Evolutionary conservation across 2,797 vertebrate species (phyloP).

Genomic region (Acanthurus lineatus): DNA sequence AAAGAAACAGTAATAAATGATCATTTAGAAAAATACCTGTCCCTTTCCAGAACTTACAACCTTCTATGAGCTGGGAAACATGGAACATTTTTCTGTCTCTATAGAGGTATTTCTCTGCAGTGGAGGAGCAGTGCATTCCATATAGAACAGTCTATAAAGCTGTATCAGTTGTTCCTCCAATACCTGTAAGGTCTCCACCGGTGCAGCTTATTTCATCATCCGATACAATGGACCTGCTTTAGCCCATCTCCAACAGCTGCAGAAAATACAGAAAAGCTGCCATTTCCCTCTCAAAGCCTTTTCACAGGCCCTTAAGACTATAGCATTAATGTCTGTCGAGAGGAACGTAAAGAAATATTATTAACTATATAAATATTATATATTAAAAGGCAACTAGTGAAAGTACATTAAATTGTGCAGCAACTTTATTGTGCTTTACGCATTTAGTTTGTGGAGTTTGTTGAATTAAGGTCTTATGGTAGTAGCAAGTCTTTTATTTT

Average conservation of each 20-base stretch:
- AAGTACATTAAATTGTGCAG: neutral
- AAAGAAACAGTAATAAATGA: neutral
- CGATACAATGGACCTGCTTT: neutral
- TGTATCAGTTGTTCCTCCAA: neutral
- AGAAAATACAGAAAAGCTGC: neutral
- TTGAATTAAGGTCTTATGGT: neutral
- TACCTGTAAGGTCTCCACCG: neutral
- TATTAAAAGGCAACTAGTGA: neutral
- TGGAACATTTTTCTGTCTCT: too few relatives aligned
- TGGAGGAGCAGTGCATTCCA: too few relatives aligned
- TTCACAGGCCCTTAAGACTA: neutral
- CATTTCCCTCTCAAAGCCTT: neutral
- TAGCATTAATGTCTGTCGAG: neutral
- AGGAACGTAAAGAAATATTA: neutral
- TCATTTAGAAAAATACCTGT: neutral
- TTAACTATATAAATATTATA: too few relatives aligned
- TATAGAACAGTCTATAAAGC: neutral
- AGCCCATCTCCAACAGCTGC: neutral
- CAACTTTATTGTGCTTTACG: too few relatives aligned
- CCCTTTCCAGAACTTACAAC: neutral
- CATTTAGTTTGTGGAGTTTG: neutral
- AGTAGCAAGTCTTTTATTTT: conserved; percentile 59
- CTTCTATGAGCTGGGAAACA: neutral
- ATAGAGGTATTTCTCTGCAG: too few relatives aligned
- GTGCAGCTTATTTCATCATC: neutral